Conservation (phyloP, 2,113 vertebrate genomes). For the Neolamprologus sp. region DNA sequence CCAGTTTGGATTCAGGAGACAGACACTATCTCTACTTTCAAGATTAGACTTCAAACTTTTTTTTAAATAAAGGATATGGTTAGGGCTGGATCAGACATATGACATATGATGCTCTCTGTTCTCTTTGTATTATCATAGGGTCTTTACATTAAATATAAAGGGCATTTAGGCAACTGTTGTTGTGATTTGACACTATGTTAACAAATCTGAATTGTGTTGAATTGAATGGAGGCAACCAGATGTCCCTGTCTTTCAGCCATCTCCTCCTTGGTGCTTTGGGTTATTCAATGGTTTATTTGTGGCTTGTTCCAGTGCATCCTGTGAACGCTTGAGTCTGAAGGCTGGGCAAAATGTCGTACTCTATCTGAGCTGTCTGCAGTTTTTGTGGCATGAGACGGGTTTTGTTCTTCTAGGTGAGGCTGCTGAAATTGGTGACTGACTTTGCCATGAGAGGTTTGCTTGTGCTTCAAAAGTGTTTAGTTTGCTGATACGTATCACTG, state of each 20-base stretch:
- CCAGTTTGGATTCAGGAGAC: not conserved
- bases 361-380: fast-evolving
- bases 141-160: not conserved
- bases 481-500: not conserved
- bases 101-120: not conserved
- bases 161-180: fast-evolving
- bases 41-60: fast-evolving
- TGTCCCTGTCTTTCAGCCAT: not conserved
- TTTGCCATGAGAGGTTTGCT: not conserved
- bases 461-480: not conserved
- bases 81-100: fast-evolving
- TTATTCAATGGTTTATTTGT: not conserved
- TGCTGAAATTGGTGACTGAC: fast-evolving
- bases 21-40: not conserved
- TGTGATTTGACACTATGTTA: not conserved
- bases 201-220: not conserved
- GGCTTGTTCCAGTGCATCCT: not conserved
- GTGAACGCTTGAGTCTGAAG: not conserved
- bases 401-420: not conserved
- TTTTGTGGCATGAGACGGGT: not conserved
- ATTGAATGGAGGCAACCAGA: not conserved
- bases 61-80: not conserved
- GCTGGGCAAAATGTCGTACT: fast-evolving
- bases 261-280: fast-evolving
- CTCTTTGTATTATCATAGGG: not conserved